These are phyloP conservation scores for Ochropacha duplaris DNA, from an alignment of 2,888 invertebrate genomes.

Conservation along the genomic window DNA sequence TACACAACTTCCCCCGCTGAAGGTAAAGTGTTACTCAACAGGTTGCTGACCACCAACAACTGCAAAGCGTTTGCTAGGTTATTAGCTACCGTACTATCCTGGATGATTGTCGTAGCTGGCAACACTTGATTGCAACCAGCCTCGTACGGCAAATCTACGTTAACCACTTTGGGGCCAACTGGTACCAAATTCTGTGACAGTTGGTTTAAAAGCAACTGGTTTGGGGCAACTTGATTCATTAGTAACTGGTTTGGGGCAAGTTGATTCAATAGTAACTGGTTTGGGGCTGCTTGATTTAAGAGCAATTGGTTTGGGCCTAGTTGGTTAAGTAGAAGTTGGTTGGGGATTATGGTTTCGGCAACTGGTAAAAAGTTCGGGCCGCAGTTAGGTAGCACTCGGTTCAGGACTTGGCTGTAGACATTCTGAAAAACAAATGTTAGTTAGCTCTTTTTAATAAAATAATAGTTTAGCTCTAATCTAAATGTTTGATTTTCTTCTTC, in stretches of 20 bases:
- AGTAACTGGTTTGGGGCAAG: conserved; percentile 7
- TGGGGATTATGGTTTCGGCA: no score
- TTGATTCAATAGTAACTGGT: conserved; percentile 32
- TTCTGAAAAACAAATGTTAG: conserved; percentile 37
- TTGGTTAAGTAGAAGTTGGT: conserved; percentile 25
- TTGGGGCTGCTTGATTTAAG: conserved; percentile 32
- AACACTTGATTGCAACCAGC: conserved; percentile 23
- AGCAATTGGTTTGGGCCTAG: conserved; percentile 17
- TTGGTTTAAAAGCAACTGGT: conserved; percentile 20
- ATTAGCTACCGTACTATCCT: conserved; percentile 66
- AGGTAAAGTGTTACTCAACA: conserved; percentile 59
- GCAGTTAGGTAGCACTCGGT: no score
- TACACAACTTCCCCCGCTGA: conserved; percentile 29
- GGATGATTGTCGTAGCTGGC: conserved; percentile 48
- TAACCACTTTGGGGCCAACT: conserved; percentile 19
- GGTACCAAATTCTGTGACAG: no score
- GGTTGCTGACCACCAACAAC: conserved; percentile 62
- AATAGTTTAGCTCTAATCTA: no score
- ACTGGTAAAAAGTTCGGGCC: no score
- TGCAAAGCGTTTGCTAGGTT: conserved; percentile 68
- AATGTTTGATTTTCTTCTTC: no score
- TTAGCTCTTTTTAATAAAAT: neutral
- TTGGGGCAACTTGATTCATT: conserved; percentile 9
- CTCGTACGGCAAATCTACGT: conserved; percentile 14
- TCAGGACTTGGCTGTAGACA: conserved; percentile 46